phyloP scores from a whole-genome alignment of 2,113 vertebrate species.

The Ranitomeya imitator region DNA sequence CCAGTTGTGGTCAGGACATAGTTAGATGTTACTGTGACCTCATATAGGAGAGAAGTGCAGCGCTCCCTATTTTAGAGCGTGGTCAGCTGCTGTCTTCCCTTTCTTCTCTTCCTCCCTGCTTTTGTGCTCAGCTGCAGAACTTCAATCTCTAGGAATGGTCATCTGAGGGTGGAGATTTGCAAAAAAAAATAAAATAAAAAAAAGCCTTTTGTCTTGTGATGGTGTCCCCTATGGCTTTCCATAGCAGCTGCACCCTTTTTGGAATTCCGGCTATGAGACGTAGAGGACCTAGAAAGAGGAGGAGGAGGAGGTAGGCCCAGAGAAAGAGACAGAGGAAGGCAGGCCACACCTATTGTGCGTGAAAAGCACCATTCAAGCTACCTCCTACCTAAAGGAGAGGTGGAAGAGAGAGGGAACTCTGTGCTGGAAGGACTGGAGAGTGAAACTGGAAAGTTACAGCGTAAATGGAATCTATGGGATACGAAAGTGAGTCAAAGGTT shows the following conservation, averaged over 20 bases:
- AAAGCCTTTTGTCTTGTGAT: not conserved
- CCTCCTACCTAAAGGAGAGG: constrained; percentile 5
- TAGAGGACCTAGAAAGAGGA: constrained; percentile 46
- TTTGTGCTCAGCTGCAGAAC: constrained; percentile 17
- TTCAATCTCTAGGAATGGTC: constrained; percentile 1
- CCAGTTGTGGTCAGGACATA: not conserved
- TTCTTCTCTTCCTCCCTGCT: not conserved
- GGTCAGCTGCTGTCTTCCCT: not conserved
- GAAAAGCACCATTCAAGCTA: constrained; percentile 3
- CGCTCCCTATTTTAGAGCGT: constrained; percentile 3
- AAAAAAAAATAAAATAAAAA: not conserved
- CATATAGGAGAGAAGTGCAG: not conserved
- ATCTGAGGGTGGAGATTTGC: not conserved
- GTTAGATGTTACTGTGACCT: not conserved
- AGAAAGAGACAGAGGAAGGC: not conserved
- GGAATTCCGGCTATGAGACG: constrained; percentile 53
- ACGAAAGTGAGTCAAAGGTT: not conserved
- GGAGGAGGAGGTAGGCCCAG: not conserved
- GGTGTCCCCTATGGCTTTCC: constrained; percentile 38
- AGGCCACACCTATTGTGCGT: constrained; percentile 40
- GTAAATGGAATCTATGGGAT: not conserved
- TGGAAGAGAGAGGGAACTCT: constrained; percentile 6
- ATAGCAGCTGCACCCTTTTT: constrained; percentile 56
- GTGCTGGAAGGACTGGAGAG: too few relatives aligned
- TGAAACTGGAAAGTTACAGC: not conserved